These are phyloP conservation scores for Anodontia alba DNA, from an alignment of 2,888 invertebrate species.

Conservation along the genomic window DNA sequence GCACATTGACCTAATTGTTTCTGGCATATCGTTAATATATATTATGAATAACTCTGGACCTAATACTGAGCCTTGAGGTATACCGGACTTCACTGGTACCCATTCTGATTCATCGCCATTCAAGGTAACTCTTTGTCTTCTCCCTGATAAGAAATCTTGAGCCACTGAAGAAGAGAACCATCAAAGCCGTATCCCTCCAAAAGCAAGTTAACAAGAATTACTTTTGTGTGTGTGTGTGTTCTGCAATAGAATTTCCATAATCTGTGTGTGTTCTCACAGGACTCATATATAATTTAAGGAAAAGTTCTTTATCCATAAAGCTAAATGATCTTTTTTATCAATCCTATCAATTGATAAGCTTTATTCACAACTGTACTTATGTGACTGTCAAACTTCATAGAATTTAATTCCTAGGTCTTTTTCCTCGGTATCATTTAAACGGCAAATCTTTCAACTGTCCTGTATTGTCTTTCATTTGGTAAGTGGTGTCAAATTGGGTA, in stretches of 20 bases:
- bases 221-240: too few relatives aligned
- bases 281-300: conserved; percentile 29
- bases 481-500: background rate
- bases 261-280: conserved; percentile 34
- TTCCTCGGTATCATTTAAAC: background rate
- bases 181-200: conserved; percentile 13
- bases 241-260: conserved; percentile 22
- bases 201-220: too few relatives aligned
- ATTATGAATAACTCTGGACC: conserved; percentile 33
- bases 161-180: background rate
- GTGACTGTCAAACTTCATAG: conserved; percentile 25
- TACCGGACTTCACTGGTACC: conserved; percentile 16
- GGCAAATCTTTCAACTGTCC: background rate
- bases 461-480: conserved; percentile 1
- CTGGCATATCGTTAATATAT: too few relatives aligned
- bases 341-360: conserved; percentile 15
- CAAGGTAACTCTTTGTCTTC: conserved; percentile 12
- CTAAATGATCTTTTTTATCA: conserved; percentile 24
- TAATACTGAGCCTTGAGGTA: conserved; percentile 26
- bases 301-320: conserved; percentile 24
- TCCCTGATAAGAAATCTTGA: conserved; percentile 12
- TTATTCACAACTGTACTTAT: conserved; percentile 21
- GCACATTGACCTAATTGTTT: conserved; percentile 2
- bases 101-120: conserved; percentile 11
- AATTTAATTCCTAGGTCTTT: conserved; percentile 27